Evolutionary conservation across 2,797 vertebrate species (phyloP).

Genomic region (Catamblyrhynchus diadema): DNA sequence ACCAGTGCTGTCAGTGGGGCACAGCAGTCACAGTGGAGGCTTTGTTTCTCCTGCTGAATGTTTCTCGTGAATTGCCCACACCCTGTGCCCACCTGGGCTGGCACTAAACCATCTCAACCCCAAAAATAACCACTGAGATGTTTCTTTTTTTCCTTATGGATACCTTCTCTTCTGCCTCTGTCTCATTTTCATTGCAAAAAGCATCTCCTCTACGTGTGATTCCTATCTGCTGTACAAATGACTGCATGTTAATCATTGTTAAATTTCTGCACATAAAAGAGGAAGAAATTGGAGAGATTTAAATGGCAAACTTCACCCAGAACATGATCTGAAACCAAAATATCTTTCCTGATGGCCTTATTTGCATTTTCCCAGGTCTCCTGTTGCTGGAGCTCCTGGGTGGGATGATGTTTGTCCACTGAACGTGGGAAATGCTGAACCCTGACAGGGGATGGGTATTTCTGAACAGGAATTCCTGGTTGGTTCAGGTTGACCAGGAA

Average conservation of each 20-base stretch:
- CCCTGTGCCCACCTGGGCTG: background rate
- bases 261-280: background rate
- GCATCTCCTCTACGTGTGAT: background rate
- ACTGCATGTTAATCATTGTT: background rate
- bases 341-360: background rate
- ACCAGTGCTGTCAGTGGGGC: background rate
- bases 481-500: background rate
- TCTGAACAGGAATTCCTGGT: background rate
- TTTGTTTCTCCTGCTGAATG: background rate
- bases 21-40: background rate
- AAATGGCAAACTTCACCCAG: background rate
- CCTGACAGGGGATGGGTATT: background rate
- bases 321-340: background rate
- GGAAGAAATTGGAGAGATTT: background rate
- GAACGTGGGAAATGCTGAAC: background rate
- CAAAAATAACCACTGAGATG: background rate
- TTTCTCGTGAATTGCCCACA: background rate
- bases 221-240: background rate
- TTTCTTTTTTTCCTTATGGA: background rate
- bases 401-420: background rate
- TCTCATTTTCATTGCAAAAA: background rate
- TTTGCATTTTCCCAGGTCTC: background rate
- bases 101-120: background rate
- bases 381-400: background rate
- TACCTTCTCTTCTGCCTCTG: background rate